Base-by-base conservation (phyloP, 2,113 vertebrate genomes). In the Nibea albiflora region DNA sequence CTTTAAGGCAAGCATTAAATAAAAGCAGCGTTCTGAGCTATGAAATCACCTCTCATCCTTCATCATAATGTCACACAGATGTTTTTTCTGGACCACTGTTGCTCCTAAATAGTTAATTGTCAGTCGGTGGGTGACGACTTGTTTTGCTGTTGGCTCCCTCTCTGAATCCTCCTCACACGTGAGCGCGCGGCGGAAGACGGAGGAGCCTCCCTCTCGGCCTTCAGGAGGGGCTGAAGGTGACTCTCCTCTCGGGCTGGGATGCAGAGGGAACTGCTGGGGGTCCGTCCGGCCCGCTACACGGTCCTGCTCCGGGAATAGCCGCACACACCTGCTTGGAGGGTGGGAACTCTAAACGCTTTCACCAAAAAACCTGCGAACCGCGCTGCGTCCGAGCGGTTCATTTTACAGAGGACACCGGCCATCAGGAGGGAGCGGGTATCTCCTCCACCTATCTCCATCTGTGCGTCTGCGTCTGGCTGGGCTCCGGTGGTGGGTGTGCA, bases 181-280 rank as follows among this genome's bases (percentile, higher is more conserved):
- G 91, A 89, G 81, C 72, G 88, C 64, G 54, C 84, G 78, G 90
- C 92, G 90, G 91, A 85, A 90, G 93, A 77, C 82, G 56, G 82
- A 76, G 89, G 90, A 92, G 88, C 93, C 15, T 80, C 81, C 82
- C 78, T 90, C 49, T 86, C 81, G 86, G 93, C 79, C 95, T 93
- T 94, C 92, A 89, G 81, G 92, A 94, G 94, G 91, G 91, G 89
- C 90, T 93, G 93, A 95, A 95, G 90, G 94, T 94, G 93, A 94
- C 90, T 92, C 87, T 93, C 91, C 76, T 81, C 88, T 91, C 81
- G 83, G 35, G 95, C 81, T 70, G 88, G 91, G 93, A 96, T 97
- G 97, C 95, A 89, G 93, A 92, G 73, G 80, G 90, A 91, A 75
- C 90, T 88, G 92, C 91, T 86, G 65, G 70, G 89, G 82, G 39